Evolutionary conservation across 53 echinoderm and acorn worm species (phyloP), one percentile per base, ranked within the genome.

Genomic region (Antedon mediterranea): DNA sequence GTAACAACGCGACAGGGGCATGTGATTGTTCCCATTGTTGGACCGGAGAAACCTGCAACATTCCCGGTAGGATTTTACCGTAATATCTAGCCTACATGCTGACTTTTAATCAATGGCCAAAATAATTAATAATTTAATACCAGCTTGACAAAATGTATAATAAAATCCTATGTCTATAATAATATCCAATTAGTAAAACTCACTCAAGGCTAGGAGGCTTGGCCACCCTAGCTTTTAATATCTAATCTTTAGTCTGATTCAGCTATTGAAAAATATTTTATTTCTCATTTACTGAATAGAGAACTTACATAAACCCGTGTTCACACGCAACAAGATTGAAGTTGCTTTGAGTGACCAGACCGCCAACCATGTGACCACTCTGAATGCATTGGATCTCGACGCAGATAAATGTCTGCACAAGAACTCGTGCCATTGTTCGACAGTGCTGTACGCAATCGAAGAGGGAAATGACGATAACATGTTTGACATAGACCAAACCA

Each of bases 11-110:
- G 77, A 85, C 88, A 0, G 90, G 90, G 4, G 79, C 83, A 32
- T 93, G 93, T 78, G 84, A 85, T 71, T 93, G 93, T 75, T 74
- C 84, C 34, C 90, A 90, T 37, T 93, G 93, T 80, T 93, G 93
- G 93, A 37, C 90, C 18, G 93, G 93, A 28, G 76, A 85, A 77
- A 82, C 71, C 42, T 93, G 90, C 34, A 86, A 93, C 71, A 73
- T 74, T 34, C 79, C 84, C 31, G 78, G 90, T 90, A 81, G 84
- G 87, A 72, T 4, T 43, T 57, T n/a, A n/a, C n/a, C n/a, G n/a
- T n/a, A n/a, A n/a, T n/a, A n/a, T n/a, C n/a, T n/a, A n/a, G n/a
- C n/a, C n/a, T n/a, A n/a, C n/a, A n/a, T n/a, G n/a, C n/a, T n/a
- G n/a, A n/a, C n/a, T n/a, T n/a, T n/a, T n/a, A n/a, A n/a, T n/a